phyloP scores from a whole-genome alignment of 2,888 invertebrate genomes.

The Smittia aterrima region DNA sequence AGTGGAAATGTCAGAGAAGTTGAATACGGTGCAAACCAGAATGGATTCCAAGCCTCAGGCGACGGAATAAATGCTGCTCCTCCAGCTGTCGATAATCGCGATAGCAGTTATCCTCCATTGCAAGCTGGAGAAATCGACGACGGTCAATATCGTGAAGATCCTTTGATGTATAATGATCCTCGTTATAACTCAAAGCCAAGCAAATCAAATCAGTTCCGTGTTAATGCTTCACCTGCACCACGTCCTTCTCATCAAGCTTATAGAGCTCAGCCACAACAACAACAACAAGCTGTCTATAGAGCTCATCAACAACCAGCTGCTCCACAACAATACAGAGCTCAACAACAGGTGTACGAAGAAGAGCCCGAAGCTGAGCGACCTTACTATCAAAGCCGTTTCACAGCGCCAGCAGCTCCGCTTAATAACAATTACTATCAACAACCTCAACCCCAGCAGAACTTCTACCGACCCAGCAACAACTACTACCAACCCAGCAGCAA shows the following conservation, averaged over 20 bases:
- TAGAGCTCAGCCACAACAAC: conserved; percentile 45
- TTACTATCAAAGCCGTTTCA: conserved; percentile 42
- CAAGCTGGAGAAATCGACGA: conserved; percentile 70
- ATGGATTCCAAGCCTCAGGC: conserved; percentile 78
- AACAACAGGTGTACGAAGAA: conserved; percentile 43
- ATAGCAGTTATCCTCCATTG: conserved; percentile 56
- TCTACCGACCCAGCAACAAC: conserved; percentile 47
- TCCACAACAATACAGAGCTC: conserved; percentile 46
- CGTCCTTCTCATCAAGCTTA: conserved; percentile 44
- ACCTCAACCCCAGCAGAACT: conserved; percentile 46
- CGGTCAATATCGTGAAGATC: conserved; percentile 83
- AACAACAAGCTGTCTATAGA: conserved; percentile 43
- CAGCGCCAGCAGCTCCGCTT: conserved; percentile 48
- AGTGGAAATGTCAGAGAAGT: conserved; percentile 72
- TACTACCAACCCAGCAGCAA: conserved; percentile 49
- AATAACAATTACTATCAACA: conserved; percentile 47
- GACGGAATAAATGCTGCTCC: conserved; percentile 76
- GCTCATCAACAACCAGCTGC: conserved; percentile 44
- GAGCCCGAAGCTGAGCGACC: conserved; percentile 43
- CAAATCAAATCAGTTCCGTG: conserved; percentile 47
- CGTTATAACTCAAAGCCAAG: conserved; percentile 55
- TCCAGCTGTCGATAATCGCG: conserved; percentile 62
- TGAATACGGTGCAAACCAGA: conserved; percentile 78
- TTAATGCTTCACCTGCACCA: conserved; percentile 53
- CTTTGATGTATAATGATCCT: conserved; percentile 73